Conservation (phyloP, 2,113 vertebrate species). For the Numenius arquata region DNA sequence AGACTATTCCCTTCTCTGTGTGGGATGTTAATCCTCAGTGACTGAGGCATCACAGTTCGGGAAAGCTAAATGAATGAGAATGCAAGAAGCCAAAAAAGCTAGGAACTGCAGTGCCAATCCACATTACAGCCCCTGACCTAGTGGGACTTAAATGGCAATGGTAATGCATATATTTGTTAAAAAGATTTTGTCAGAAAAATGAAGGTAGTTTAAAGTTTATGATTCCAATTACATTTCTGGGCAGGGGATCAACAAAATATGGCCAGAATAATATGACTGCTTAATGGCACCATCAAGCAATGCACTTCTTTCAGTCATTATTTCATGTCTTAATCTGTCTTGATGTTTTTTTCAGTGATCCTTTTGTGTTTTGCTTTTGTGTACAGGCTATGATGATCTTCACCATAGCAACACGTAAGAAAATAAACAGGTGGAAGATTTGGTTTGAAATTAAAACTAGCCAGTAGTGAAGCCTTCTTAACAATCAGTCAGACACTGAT, state of each 20-base stretch:
- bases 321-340: constrained; percentile 2
- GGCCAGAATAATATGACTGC: constrained; percentile 33
- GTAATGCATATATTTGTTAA: neutral
- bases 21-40: neutral
- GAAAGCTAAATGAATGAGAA: neutral
- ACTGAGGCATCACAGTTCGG: neutral
- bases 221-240: constrained; percentile 46
- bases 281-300: constrained; percentile 30
- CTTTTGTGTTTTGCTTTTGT: neutral
- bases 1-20: neutral
- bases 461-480: neutral
- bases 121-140: neutral
- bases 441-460: constrained; percentile 34
- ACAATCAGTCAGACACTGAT: neutral
- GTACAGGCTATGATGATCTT: constrained; percentile 15
- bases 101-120: neutral
- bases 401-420: neutral
- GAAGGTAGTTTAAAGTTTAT: constrained; percentile 29
- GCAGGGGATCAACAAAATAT: constrained; percentile 39
- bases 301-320: neutral
- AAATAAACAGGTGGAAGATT: constrained; percentile 27
- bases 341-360: neutral
- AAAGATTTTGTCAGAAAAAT: constrained; percentile 44
- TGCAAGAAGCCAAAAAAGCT: neutral
- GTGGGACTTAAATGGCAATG: neutral